phyloP scores from a whole-genome alignment of 1,140 invertebrate species.

The Drosophila teissieri region DNA sequence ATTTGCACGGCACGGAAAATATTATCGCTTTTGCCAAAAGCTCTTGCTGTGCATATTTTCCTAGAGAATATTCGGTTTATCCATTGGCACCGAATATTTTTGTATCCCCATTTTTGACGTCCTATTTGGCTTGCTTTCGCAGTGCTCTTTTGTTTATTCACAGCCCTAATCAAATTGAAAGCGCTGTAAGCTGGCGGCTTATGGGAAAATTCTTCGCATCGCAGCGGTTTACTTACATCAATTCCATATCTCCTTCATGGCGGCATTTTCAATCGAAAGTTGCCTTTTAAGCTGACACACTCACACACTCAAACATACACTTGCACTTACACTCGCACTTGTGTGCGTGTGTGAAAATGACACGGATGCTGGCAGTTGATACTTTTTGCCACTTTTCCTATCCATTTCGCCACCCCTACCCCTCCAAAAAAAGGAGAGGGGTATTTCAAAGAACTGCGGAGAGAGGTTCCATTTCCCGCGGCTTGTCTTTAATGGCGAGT shows the following conservation, averaged over 20 bases:
- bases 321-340: neutral
- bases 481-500: slow-evolving; percentile 42
- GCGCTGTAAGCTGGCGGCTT: slow-evolving; percentile 31
- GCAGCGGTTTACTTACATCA: slow-evolving; percentile 39
- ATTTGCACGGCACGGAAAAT: neutral
- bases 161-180: slow-evolving; percentile 27
- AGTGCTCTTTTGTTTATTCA: slow-evolving; percentile 6
- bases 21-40: neutral
- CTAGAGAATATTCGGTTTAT: neutral
- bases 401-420: slow-evolving; percentile 9
- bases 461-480: slow-evolving; percentile 20
- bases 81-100: neutral
- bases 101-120: neutral
- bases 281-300: slow-evolving; percentile 45
- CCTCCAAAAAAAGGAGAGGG: slow-evolving; percentile 9
- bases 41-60: neutral
- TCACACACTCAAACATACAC: slow-evolving; percentile 7
- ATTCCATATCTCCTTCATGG: slow-evolving; percentile 26
- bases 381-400: slow-evolving; percentile 16
- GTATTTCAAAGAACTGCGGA: slow-evolving; percentile 3
- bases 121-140: neutral
- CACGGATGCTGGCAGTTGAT: slow-evolving; percentile 38
- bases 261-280: slow-evolving; percentile 59
- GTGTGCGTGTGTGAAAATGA: slow-evolving; percentile 5
- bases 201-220: slow-evolving; percentile 37